Conservation (phyloP, 2,888 invertebrate genomes). For the Ectemnius continuus region DNA sequence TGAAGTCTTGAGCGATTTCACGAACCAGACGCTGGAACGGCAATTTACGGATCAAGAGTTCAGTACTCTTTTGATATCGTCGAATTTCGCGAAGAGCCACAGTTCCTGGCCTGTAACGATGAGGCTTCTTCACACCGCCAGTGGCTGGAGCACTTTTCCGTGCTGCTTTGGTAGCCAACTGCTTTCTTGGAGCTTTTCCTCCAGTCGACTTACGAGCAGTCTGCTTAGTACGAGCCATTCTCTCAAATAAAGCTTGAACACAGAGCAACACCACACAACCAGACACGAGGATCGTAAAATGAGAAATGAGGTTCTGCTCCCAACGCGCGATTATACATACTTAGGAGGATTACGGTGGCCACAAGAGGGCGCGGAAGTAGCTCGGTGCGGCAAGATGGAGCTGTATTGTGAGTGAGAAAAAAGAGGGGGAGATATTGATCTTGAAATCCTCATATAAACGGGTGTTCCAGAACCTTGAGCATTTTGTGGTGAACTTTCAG, state of each 20-base stretch:
- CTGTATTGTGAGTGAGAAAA: not conserved
- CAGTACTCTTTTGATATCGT: constrained; percentile 87
- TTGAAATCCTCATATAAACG: not conserved
- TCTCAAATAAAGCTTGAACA: not conserved
- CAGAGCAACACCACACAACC: too few relatives aligned
- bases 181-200: constrained; percentile 82
- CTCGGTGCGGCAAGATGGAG: not conserved
- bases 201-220: constrained; percentile 73
- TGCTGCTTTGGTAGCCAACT: constrained; percentile 85
- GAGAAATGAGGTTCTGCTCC: too few relatives aligned
- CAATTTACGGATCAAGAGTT: constrained; percentile 84
- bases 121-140: constrained; percentile 87
- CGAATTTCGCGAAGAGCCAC: constrained; percentile 85
- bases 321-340: not conserved
- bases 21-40: constrained; percentile 87
- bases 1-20: constrained; percentile 87
- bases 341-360: not conserved
- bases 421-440: constrained; percentile 3
- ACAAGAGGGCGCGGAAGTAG: not conserved
- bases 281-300: too few relatives aligned
- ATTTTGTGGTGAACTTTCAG: not conserved
- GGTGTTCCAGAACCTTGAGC: constrained; percentile 35
- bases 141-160: constrained; percentile 86
- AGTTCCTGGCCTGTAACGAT: constrained; percentile 84
- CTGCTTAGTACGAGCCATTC: constrained; percentile 87